A percentile compares a stretch with the other conserved stretches of the same genome.
phyloP scores from a whole-genome alignment of 2,888 invertebrate genomes.

The Pollenia labialis region DNA sequence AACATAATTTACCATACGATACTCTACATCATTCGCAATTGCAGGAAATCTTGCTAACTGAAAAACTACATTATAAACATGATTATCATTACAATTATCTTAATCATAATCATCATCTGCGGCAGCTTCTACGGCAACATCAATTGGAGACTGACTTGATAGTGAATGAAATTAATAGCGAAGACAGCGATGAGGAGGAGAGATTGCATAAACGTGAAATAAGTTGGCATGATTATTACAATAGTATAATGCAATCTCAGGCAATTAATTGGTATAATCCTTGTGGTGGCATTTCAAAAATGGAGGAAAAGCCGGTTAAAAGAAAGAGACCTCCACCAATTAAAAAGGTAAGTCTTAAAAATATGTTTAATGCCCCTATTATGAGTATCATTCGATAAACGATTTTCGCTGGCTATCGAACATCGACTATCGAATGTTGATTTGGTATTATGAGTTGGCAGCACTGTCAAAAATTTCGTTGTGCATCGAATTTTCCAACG shows the following conservation, averaged over 20 bases:
- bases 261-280: constrained; percentile 77
- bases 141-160: constrained; percentile 57
- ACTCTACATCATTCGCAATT: constrained; percentile 31
- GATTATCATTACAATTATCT: constrained; percentile 36
- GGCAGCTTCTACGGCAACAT: background rate
- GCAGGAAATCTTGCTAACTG: constrained; percentile 48
- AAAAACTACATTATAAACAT: constrained; percentile 37
- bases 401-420: too few species aligned
- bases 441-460: too few species aligned
- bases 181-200: constrained; percentile 26
- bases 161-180: background rate
- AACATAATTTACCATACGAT: constrained; percentile 48
- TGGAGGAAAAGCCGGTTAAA: constrained; percentile 29
- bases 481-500: too few species aligned
- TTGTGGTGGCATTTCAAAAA: constrained; percentile 77
- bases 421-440: too few species aligned
- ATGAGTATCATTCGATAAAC: too few species aligned
- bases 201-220: constrained; percentile 74
- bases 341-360: constrained; percentile 68
- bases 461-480: too few species aligned
- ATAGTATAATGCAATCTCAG: constrained; percentile 69
- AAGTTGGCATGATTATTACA: constrained; percentile 70
- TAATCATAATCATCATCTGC: constrained; percentile 42
- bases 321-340: constrained; percentile 58
- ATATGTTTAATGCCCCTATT: too few species aligned